Evolutionary conservation across 2,888 invertebrate genomes (phyloP).

Genomic region (Plusia festucae): DNA sequence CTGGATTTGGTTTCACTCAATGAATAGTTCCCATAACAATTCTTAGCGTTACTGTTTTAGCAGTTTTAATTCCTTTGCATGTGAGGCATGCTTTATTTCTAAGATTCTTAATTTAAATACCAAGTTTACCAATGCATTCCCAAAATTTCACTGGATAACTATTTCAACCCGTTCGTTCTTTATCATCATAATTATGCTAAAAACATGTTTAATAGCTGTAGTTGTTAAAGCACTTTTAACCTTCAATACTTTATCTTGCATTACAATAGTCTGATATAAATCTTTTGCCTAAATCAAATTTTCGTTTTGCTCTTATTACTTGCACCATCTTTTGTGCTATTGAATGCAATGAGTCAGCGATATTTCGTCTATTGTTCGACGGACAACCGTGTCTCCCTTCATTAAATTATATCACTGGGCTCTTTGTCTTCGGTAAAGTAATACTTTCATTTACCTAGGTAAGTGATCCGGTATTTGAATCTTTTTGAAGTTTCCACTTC

Average conservation of each 20-base stretch:
- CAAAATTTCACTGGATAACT: no score
- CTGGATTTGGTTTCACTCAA: no score
- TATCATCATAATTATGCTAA: background rate
- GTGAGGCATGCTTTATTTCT: no score
- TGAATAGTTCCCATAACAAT: no score
- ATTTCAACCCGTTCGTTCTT: background rate
- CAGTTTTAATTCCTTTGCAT: no score
- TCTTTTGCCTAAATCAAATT: background rate
- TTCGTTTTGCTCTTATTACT: constrained; percentile 37
- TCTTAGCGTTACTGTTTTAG: no score
- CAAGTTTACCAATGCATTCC: no score
- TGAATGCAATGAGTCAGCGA: constrained; percentile 65
- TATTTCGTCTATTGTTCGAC: constrained; percentile 61
- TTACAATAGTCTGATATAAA: background rate
- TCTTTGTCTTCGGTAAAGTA: constrained; percentile 38
- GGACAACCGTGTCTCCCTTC: constrained; percentile 50
- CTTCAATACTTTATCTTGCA: background rate
- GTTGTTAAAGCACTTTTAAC: background rate
- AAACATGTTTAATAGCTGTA: background rate
- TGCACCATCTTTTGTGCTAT: constrained; percentile 59
- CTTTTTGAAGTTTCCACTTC: background rate
- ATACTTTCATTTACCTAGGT: constrained; percentile 4
- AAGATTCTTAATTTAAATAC: no score
- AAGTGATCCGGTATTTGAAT: background rate
- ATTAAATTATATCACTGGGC: constrained; percentile 53